A percentile compares a stretch with the other conserved stretches of the same genome.
phyloP scores from a whole-genome alignment of 2,113 vertebrate species.

The Miniopterus natalensis region DNA sequence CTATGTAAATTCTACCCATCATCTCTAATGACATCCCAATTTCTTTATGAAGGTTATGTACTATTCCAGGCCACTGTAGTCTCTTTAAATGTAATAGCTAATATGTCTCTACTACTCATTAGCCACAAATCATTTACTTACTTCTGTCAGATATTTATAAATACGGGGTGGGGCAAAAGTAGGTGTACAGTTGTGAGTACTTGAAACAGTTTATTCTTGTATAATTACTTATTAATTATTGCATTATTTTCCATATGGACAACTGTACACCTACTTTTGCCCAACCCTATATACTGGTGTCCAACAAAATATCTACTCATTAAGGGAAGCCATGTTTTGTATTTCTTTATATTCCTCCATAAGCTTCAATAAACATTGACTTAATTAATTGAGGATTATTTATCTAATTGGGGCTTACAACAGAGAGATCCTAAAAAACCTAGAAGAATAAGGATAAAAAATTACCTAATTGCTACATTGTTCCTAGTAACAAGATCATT shows the following conservation, averaged over 20 bases:
- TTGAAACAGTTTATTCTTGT: neutral
- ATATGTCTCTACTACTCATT: neutral
- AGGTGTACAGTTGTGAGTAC: neutral
- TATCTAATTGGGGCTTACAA: constrained; percentile 15
- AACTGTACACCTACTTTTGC: neutral
- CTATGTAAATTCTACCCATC: neutral
- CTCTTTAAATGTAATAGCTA: neutral
- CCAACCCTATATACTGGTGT: neutral
- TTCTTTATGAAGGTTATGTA: neutral
- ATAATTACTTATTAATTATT: neutral
- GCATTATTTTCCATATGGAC: neutral
- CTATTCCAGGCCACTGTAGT: neutral
- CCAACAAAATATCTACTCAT: neutral
- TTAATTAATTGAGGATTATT: constrained; percentile 12
- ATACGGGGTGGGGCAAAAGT: neutral
- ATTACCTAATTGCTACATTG: neutral
- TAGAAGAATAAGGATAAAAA: constrained; percentile 37
- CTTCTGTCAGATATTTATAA: constrained; percentile 11
- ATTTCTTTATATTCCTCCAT: constrained; percentile 32
- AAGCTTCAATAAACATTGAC: constrained; percentile 24
- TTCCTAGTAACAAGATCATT: neutral
- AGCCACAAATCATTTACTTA: constrained; percentile 23
- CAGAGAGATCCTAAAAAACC: constrained; percentile 11
- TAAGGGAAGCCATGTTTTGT: neutral
- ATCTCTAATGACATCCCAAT: neutral